Conservation (phyloP, 2,113 vertebrate genomes). For the Cochlearius cochlearius region DNA sequence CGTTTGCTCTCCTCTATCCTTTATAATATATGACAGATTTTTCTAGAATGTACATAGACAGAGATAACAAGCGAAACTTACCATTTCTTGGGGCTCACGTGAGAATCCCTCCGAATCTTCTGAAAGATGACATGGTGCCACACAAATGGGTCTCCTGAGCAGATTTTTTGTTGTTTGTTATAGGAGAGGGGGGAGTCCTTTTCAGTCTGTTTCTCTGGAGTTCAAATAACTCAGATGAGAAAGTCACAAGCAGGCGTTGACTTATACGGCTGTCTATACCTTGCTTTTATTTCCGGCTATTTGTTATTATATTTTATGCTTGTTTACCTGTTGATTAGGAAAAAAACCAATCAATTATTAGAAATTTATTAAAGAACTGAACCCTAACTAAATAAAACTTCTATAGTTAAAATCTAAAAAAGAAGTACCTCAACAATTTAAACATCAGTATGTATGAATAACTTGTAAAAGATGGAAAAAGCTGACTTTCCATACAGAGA, state of each 20-base stretch:
- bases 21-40: not conserved
- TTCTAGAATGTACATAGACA: not conserved
- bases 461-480: not conserved
- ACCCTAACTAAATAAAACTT: not conserved
- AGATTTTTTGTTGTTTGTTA: not conserved
- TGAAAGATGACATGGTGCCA: not conserved
- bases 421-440: not conserved
- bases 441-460: not conserved
- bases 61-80: not conserved
- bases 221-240: not conserved
- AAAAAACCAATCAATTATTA: not conserved
- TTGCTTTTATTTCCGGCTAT: not conserved
- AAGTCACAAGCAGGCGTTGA: not conserved
- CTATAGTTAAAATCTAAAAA: not conserved
- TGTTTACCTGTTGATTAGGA: not conserved
- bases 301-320: not conserved
- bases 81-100: not conserved
- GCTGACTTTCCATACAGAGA: not conserved
- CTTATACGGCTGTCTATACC: not conserved
- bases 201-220: not conserved
- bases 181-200: not conserved
- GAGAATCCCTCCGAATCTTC: rapidly evolving
- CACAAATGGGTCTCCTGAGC: not conserved
- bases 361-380: not conserved
- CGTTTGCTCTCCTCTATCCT: not conserved